Evolutionary conservation across 2,888 invertebrate species (phyloP).

Genomic region (Sympetrum striolatum): DNA sequence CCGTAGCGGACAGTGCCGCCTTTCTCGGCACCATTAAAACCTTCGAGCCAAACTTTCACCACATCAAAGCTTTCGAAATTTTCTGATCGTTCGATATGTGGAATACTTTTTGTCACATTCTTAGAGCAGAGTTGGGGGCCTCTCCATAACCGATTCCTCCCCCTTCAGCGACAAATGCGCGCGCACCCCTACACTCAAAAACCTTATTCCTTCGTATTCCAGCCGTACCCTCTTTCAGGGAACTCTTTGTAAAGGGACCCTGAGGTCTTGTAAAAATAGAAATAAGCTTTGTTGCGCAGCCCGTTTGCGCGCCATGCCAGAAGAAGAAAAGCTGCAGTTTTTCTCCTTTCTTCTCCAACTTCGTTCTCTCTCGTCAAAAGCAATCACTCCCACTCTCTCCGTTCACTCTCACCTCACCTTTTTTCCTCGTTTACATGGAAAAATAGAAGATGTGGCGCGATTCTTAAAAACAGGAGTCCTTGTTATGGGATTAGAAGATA

Average conservation of each 20-base stretch:
- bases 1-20: background rate
- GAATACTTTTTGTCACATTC: background rate
- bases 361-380: no score
- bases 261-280: constrained; percentile 13
- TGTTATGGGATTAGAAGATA: background rate
- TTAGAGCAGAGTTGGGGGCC: background rate
- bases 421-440: background rate
- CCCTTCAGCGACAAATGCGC: background rate
- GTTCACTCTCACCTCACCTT: background rate
- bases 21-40: background rate
- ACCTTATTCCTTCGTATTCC: background rate
- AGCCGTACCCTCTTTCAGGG: background rate
- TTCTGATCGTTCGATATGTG: no score
- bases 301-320: background rate
- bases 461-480: background rate
- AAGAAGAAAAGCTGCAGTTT: background rate
- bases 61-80: no score
- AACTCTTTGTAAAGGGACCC: background rate
- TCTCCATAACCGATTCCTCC: background rate
- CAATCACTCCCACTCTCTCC: background rate
- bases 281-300: background rate
- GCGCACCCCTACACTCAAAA: background rate
- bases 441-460: background rate
- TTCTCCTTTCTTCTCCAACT: background rate
- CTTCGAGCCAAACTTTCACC: no score